Evolutionary conservation across 2,797 vertebrate genomes (phyloP).

Genomic region (Scarus forsteni): DNA sequence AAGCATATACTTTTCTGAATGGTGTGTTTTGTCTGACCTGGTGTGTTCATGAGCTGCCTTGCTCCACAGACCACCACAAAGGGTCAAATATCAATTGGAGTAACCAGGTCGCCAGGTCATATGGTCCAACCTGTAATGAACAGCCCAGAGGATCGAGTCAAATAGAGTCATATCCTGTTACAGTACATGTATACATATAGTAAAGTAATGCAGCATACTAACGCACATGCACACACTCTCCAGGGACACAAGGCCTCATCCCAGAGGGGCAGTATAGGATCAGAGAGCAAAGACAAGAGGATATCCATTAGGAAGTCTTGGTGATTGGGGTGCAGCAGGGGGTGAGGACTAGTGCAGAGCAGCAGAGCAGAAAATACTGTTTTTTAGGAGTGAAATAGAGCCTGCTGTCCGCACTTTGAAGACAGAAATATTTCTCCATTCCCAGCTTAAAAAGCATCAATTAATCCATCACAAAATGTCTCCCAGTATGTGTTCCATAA

Average conservation of each 20-base stretch:
- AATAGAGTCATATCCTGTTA: slow-evolving; percentile 47
- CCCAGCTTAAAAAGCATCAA: slow-evolving; percentile 9
- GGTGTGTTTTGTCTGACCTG: slow-evolving; percentile 5
- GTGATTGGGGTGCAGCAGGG: slow-evolving; percentile 62
- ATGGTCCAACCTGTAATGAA: slow-evolving; percentile 38
- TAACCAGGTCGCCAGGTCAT: slow-evolving; percentile 35
- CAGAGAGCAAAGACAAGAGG: slow-evolving; percentile 69
- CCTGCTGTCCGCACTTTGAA: slow-evolving; percentile 3
- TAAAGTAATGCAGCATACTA: slow-evolving; percentile 17
- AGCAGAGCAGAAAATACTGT: slow-evolving; percentile 16
- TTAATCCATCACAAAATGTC: slow-evolving; percentile 15
- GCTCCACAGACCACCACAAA: slow-evolving; percentile 26
- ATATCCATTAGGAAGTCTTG: slow-evolving; percentile 78
- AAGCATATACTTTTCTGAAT: background rate
- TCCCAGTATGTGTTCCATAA: slow-evolving; percentile 20
- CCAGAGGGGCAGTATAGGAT: slow-evolving; percentile 54
- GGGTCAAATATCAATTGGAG: slow-evolving; percentile 51
- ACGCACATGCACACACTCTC: slow-evolving; percentile 6
- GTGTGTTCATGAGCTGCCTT: slow-evolving; percentile 1
- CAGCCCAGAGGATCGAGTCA: slow-evolving; percentile 25
- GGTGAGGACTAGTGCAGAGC: slow-evolving; percentile 44
- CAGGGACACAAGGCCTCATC: slow-evolving; percentile 23
- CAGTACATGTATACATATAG: slow-evolving; percentile 23
- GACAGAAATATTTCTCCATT: background rate
- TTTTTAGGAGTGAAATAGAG: slow-evolving; percentile 33